Conservation (phyloP, 2,797 vertebrate species). For the Avahi laniger region DNA sequence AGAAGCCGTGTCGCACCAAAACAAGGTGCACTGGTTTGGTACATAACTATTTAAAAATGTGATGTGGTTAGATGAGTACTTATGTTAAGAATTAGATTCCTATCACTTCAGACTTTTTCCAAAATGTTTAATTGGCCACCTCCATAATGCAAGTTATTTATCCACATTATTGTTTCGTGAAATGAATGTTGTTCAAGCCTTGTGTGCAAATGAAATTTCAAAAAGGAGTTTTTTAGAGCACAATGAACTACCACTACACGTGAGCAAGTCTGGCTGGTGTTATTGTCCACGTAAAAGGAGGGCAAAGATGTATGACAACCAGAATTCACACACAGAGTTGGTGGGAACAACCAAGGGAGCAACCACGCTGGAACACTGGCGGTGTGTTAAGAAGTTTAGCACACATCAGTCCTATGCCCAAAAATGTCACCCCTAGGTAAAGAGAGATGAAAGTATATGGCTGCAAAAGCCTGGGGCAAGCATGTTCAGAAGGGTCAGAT, state of each 20-base stretch:
- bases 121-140: neutral
- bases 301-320: neutral
- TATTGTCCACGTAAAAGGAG: rapidly evolving
- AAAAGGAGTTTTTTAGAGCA: neutral
- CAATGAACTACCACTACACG: neutral
- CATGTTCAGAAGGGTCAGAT: neutral
- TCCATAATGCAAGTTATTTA: neutral
- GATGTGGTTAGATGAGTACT: neutral
- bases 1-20: neutral
- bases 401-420: neutral
- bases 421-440: neutral
- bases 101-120: neutral
- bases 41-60: neutral
- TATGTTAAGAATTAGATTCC: neutral
- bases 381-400: neutral
- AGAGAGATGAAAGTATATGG: neutral
- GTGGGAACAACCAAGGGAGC: neutral
- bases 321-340: neutral
- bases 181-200: neutral
- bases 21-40: too few species aligned
- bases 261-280: rapidly evolving
- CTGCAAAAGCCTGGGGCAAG: neutral
- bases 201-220: neutral
- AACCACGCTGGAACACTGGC: neutral
- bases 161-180: neutral